phyloP scores from a whole-genome alignment of 2,888 invertebrate genomes.

The Harpalus rubripes region DNA sequence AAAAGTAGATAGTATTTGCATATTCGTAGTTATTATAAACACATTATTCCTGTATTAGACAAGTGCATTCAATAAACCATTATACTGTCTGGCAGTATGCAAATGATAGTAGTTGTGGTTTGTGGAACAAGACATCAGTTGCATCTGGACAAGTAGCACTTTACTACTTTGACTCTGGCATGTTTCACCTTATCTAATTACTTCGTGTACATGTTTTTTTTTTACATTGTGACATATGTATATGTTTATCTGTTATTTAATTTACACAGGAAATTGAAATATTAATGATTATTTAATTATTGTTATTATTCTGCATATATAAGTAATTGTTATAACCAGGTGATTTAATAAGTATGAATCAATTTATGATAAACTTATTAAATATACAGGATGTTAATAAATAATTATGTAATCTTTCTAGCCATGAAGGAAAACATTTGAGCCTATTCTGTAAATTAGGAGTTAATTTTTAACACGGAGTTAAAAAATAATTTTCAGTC shows the following conservation, averaged over 20 bases:
- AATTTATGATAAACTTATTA: too few relatives aligned
- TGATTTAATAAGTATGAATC: too few relatives aligned
- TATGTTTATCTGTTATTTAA: neutral
- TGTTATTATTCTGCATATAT: too few relatives aligned
- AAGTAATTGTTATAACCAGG: too few relatives aligned
- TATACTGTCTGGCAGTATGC: conserved; percentile 31
- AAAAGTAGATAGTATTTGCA: conserved; percentile 3
- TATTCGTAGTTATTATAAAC: conserved; percentile 31
- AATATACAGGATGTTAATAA: too few relatives aligned
- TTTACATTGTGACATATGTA: neutral
- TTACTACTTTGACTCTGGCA: conserved; percentile 12
- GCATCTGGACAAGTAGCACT: conserved; percentile 25
- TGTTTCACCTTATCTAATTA: conserved; percentile 20
- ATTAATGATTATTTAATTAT: too few relatives aligned
- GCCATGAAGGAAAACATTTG: too few relatives aligned
- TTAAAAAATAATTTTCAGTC: too few relatives aligned
- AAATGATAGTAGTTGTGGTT: conserved; percentile 10
- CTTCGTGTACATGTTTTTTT: neutral
- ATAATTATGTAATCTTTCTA: too few relatives aligned
- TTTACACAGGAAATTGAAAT: too few relatives aligned
- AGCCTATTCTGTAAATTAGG: too few relatives aligned
- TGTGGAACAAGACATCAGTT: conserved; percentile 20
- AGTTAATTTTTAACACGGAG: too few relatives aligned
- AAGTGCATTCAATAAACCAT: conserved; percentile 38
- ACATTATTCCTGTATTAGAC: conserved; percentile 35